A percentile compares a stretch with the other conserved stretches of the same genome.
Conservation (phyloP, 2,888 invertebrate genomes). For the Melanotus villosus region DNA sequence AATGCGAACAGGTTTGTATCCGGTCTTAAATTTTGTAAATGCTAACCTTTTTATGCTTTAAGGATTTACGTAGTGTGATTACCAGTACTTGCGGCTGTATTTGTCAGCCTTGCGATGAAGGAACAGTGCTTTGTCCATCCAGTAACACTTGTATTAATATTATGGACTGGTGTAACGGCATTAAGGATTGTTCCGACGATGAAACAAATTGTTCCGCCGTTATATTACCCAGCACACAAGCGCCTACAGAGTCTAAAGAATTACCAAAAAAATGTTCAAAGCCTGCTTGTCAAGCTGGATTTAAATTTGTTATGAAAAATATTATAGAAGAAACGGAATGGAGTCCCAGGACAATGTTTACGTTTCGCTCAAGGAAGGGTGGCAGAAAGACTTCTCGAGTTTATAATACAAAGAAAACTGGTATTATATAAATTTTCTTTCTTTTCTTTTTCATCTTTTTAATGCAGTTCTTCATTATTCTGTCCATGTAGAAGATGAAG, state of each 20-base stretch:
- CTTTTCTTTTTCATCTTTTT: too few relatives aligned
- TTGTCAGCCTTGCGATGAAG: slow-evolving; percentile 81
- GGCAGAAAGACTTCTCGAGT: too few relatives aligned
- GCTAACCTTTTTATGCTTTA: too few relatives aligned
- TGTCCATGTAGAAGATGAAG: too few relatives aligned
- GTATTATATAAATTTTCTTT: background rate
- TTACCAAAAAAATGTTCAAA: slow-evolving; percentile 63
- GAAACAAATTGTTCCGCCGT: slow-evolving; percentile 79
- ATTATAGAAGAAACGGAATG: background rate
- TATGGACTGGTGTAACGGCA: slow-evolving; percentile 84
- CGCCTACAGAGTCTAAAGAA: slow-evolving; percentile 47
- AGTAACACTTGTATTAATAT: slow-evolving; percentile 81
- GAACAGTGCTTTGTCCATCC: slow-evolving; percentile 79
- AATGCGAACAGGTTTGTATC: slow-evolving; percentile 74
- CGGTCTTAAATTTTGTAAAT: too few relatives aligned
- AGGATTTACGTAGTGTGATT: slow-evolving; percentile 73
- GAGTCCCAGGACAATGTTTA: background rate
- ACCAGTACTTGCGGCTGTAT: slow-evolving; percentile 78
- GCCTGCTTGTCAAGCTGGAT: slow-evolving; percentile 70
- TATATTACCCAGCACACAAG: slow-evolving; percentile 31
- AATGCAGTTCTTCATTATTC: too few relatives aligned
- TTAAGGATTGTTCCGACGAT: slow-evolving; percentile 87
- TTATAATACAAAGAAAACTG: background rate
- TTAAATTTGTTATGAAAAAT: slow-evolving; percentile 65
- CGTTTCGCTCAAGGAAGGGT: background rate